A percentile compares a stretch with the other conserved stretches of the same genome.
Conservation (phyloP, 2,113 vertebrate genomes). For the Scomber scombrus region DNA sequence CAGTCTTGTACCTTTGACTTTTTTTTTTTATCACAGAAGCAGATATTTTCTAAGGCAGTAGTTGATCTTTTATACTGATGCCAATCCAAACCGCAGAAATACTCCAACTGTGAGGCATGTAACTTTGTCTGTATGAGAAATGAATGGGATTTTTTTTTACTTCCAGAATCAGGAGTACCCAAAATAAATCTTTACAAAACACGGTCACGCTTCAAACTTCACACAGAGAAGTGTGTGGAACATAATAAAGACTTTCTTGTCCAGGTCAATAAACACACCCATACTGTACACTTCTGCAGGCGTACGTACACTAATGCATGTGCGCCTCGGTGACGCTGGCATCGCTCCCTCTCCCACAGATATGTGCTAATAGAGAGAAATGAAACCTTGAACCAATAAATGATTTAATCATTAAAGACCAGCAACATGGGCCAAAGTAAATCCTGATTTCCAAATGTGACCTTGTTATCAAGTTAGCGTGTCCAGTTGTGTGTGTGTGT, state of each 20-base stretch:
- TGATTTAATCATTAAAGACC: constrained; percentile 53
- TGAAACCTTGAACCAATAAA: constrained; percentile 51
- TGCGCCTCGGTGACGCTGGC: background rate
- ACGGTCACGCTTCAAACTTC: too few species aligned
- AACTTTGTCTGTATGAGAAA: too few species aligned
- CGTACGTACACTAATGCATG: background rate
- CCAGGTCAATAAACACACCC: background rate
- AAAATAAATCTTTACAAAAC: too few species aligned
- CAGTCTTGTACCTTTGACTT: too few species aligned
- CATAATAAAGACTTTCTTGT: background rate
- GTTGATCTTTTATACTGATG: too few species aligned
- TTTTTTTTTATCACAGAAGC: too few species aligned
- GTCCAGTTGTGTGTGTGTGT: background rate
- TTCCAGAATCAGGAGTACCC: too few species aligned
- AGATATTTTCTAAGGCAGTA: too few species aligned
- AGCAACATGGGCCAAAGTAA: constrained; percentile 41
- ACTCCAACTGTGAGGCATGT: too few species aligned
- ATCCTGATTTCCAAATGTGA: constrained; percentile 40
- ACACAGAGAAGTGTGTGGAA: too few species aligned
- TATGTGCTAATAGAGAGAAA: constrained; percentile 18
- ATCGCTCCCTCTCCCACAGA: background rate
- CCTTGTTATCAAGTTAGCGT: constrained; percentile 20
- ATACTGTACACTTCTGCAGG: background rate
- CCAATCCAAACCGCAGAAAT: too few species aligned
- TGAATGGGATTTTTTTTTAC: too few species aligned